Conservation (phyloP, 2,888 invertebrate genomes). For the Mythimna impura region DNA sequence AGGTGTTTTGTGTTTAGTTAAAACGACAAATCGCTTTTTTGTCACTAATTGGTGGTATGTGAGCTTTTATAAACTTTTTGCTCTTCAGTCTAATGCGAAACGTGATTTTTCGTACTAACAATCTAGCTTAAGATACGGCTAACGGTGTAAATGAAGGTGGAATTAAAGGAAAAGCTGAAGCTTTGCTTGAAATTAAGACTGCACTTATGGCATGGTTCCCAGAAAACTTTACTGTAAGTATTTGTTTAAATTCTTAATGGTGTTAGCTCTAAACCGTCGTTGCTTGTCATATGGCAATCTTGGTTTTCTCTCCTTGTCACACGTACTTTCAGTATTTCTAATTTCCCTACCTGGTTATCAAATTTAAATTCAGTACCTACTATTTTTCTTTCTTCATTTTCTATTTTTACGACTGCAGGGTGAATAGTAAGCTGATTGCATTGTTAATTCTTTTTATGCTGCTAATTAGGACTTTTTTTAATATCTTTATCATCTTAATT, state of each 20-base stretch:
- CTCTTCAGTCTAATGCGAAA: slow-evolving; percentile 29
- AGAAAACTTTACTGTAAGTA: background rate
- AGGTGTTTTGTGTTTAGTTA: slow-evolving; percentile 74
- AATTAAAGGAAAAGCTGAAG: slow-evolving; percentile 22
- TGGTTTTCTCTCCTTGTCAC: background rate
- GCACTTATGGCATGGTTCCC: background rate
- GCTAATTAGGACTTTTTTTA: background rate
- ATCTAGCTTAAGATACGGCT: slow-evolving; percentile 34
- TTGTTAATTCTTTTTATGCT: slow-evolving; percentile 4
- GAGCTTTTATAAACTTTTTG: slow-evolving; percentile 48
- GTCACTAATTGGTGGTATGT: slow-evolving; percentile 69
- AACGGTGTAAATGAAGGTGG: slow-evolving; percentile 45
- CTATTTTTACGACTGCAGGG: background rate
- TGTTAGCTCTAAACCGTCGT: background rate
- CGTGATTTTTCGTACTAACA: slow-evolving; percentile 44
- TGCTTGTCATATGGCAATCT: too few species aligned
- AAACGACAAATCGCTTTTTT: slow-evolving; percentile 63
- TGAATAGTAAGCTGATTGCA: slow-evolving; percentile 7
- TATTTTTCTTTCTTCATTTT: background rate
- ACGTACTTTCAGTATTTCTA: background rate
- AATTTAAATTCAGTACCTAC: background rate
- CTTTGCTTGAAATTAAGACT: slow-evolving; percentile 21
- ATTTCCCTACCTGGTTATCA: background rate
- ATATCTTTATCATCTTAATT: slow-evolving; percentile 3
- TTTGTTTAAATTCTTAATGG: background rate